Evolutionary conservation across 1,140 invertebrate genomes (phyloP).

Genomic region (Drosophila tsacasi): DNA sequence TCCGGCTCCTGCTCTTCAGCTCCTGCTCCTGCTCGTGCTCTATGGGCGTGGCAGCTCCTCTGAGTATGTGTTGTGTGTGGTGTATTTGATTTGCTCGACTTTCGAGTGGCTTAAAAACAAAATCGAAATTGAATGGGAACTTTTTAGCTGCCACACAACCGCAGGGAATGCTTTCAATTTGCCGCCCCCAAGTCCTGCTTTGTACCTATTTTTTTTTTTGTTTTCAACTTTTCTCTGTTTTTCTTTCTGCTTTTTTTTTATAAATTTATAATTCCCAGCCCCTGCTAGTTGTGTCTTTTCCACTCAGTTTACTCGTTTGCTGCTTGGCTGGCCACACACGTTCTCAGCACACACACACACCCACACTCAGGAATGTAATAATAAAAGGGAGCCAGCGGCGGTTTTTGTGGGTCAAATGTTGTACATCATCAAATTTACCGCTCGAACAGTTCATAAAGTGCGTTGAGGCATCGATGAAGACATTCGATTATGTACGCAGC

Average conservation of each 20-base stretch:
- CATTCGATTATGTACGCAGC: conserved; percentile 34
- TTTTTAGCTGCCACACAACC: conserved; percentile 22
- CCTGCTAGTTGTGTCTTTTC: conserved; percentile 23
- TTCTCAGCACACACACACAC: conserved; percentile 31
- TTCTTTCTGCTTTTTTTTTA: neutral
- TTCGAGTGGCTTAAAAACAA: conserved; percentile 58
- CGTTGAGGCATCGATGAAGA: conserved; percentile 49
- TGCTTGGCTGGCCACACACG: conserved; percentile 67
- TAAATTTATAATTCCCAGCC: conserved; percentile 45
- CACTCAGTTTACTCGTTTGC: conserved; percentile 61
- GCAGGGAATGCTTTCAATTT: conserved; percentile 33
- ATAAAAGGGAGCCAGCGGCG: conserved; percentile 18
- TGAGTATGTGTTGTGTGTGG: conserved; percentile 1
- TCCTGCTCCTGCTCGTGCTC: neutral
- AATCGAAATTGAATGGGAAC: conserved; percentile 67
- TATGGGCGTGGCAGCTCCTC: conserved; percentile 39
- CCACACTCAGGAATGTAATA: conserved; percentile 5
- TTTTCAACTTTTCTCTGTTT: neutral
- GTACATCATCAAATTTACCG: conserved; percentile 77
- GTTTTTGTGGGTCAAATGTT: conserved; percentile 49
- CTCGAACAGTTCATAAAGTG: conserved; percentile 66
- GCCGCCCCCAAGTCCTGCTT: neutral
- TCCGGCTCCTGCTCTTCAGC: conserved; percentile 5
- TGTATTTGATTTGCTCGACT: conserved; percentile 62
- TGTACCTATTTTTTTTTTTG: neutral